These are phyloP conservation scores for Lepas anatifera DNA, from an alignment of 2,888 invertebrate genomes.

Conservation along the genomic window DNA sequence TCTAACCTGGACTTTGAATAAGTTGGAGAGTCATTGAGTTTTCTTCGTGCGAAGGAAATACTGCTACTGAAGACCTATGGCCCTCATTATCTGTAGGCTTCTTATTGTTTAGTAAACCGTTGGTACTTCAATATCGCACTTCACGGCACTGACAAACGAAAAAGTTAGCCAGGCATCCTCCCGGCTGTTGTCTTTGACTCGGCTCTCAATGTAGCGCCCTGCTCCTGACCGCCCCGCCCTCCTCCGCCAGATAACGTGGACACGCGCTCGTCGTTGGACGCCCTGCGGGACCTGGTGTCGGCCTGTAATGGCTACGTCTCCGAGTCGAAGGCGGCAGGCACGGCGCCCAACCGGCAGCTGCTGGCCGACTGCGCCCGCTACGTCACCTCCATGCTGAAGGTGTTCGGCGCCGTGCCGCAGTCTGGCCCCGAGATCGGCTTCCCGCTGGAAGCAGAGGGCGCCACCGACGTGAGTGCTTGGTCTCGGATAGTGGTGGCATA, in stretches of 20 bases:
- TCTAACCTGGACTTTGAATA: too few relatives aligned
- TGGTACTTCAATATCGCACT: too few relatives aligned
- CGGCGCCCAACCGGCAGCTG: constrained; percentile 47
- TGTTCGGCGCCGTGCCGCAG: constrained; percentile 37
- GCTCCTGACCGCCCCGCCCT: too few relatives aligned
- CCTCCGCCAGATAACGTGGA: constrained; percentile 72
- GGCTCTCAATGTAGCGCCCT: too few relatives aligned
- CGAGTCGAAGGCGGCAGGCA: constrained; percentile 33
- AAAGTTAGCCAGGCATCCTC: too few relatives aligned
- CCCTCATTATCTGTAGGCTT: too few relatives aligned
- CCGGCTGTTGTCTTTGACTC: too few relatives aligned
- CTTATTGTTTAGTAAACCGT: too few relatives aligned
- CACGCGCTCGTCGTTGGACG: constrained; percentile 74
- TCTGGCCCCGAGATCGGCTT: constrained; percentile 26
- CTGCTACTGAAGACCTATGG: too few relatives aligned
- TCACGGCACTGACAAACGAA: too few relatives aligned
- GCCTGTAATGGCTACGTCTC: constrained; percentile 75
- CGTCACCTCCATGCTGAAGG: constrained; percentile 57
- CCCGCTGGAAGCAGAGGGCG: background rate
- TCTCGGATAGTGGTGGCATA: background rate
- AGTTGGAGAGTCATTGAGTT: too few relatives aligned
- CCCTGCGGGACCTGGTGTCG: constrained; percentile 69
- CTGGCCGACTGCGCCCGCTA: constrained; percentile 64
- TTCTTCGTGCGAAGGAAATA: too few relatives aligned
- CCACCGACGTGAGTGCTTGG: background rate